Conservation (phyloP, 2,797 vertebrate species). For the Tapera naevia region DNA sequence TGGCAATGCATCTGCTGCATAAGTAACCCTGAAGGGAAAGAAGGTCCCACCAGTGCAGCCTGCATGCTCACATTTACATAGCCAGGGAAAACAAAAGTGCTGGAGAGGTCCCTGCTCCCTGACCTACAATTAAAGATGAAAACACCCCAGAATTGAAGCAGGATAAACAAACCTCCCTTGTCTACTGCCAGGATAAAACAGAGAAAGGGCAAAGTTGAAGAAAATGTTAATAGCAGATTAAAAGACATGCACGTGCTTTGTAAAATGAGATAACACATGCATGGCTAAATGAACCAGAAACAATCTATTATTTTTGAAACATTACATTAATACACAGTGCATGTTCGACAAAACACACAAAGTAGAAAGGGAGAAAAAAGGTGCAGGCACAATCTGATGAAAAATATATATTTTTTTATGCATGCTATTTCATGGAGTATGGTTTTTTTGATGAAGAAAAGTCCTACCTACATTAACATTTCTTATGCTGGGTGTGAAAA, state of each 20-base stretch:
- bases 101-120: conserved; percentile 1
- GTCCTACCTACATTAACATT: neutral
- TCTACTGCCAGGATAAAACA: conserved; percentile 46
- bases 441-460: conserved; percentile 26
- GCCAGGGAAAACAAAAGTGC: conserved; percentile 27
- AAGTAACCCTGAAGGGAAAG: conserved; percentile 59
- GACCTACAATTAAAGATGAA: conserved; percentile 55
- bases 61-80: conserved; percentile 11
- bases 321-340: neutral
- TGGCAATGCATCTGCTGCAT: conserved; percentile 72
- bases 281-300: neutral
- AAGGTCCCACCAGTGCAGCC: conserved; percentile 30
- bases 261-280: neutral
- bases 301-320: conserved; percentile 3
- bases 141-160: conserved; percentile 49
- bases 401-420: neutral
- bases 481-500: neutral
- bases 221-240: conserved; percentile 54
- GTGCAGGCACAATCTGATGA: neutral
- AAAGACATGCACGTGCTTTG: neutral
- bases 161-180: neutral
- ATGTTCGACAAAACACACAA: neutral
- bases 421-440: neutral
- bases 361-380: conserved; percentile 54
- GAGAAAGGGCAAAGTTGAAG: neutral